phyloP scores from a whole-genome alignment of 2,888 invertebrate species.

The Dynastes hyllus region DNA sequence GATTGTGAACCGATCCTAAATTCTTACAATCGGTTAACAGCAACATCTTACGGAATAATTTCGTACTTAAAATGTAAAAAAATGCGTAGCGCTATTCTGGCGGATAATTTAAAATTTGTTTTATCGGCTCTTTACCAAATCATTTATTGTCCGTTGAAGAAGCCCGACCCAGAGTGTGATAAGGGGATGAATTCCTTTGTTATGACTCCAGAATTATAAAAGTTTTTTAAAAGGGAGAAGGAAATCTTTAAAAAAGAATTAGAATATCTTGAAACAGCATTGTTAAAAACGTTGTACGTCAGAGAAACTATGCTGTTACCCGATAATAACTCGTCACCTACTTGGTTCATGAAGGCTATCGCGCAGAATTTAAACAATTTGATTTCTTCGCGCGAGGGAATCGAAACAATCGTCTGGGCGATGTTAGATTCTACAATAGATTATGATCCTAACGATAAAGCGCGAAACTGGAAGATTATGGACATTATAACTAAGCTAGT shows the following conservation, averaged over 20 bases:
- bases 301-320: conserved; percentile 81
- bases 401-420: conserved; percentile 78
- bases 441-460: conserved; percentile 68
- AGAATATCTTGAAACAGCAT: conserved; percentile 72
- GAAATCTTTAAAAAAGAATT: conserved; percentile 73
- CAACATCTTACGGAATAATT: conserved; percentile 72
- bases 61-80: conserved; percentile 72
- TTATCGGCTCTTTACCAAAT: conserved; percentile 82
- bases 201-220: conserved; percentile 77
- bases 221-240: no score
- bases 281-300: conserved; percentile 78
- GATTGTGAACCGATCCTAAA: conserved; percentile 70
- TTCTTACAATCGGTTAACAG: conserved; percentile 73
- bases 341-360: conserved; percentile 78
- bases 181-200: conserved; percentile 62
- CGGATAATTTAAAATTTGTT: conserved; percentile 76
- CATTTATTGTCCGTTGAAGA: conserved; percentile 78
- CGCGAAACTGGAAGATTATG: conserved; percentile 79
- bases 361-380: conserved; percentile 76
- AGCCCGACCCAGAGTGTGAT: conserved; percentile 70
- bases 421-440: conserved; percentile 72
- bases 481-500: conserved; percentile 80
- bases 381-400: conserved; percentile 77
- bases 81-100: conserved; percentile 74
- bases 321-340: conserved; percentile 72